Evolutionary conservation across 2,113 vertebrate species (phyloP).

Genomic region (Cettia cetti): DNA sequence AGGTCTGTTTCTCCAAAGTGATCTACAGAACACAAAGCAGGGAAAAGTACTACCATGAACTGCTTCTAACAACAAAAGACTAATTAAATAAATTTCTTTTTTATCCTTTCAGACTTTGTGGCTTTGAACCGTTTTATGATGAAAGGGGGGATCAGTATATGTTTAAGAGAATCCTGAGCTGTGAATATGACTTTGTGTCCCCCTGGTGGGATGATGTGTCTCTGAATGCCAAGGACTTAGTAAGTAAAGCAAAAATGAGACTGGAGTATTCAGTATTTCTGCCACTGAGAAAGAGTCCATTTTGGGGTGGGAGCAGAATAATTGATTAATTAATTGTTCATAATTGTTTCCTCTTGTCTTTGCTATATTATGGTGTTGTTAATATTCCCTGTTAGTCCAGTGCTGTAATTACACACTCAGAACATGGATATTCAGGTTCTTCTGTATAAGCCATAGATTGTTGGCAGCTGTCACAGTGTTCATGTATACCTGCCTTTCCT

Average conservation of each 20-base stretch:
- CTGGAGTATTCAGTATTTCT: not conserved
- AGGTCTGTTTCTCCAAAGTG: not conserved
- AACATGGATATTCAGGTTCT: not conserved
- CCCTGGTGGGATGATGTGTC: slow-evolving; percentile 93
- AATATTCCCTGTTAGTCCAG: not conserved
- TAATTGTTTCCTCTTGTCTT: not conserved
- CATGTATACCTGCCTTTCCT: not conserved
- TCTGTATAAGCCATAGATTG: not conserved
- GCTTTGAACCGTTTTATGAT: slow-evolving; percentile 90
- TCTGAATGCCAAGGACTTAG: slow-evolving; percentile 89
- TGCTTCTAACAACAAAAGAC: not conserved
- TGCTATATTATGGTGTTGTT: not conserved
- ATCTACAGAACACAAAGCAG: not conserved
- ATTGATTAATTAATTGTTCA: not conserved
- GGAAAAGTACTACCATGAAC: not conserved
- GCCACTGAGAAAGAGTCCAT: not conserved
- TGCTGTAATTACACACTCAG: not conserved
- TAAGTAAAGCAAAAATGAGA: slow-evolving; percentile 65
- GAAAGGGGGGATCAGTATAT: slow-evolving; percentile 89
- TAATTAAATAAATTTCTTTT: not conserved
- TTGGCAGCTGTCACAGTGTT: not conserved
- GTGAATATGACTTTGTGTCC: slow-evolving; percentile 91
- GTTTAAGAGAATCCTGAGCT: slow-evolving; percentile 88
- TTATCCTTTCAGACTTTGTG: slow-evolving; percentile 78
- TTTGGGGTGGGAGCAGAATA: not conserved